Base-by-base conservation (phyloP, 2,113 vertebrate species). In the Rhagologus leucostigma region DNA sequence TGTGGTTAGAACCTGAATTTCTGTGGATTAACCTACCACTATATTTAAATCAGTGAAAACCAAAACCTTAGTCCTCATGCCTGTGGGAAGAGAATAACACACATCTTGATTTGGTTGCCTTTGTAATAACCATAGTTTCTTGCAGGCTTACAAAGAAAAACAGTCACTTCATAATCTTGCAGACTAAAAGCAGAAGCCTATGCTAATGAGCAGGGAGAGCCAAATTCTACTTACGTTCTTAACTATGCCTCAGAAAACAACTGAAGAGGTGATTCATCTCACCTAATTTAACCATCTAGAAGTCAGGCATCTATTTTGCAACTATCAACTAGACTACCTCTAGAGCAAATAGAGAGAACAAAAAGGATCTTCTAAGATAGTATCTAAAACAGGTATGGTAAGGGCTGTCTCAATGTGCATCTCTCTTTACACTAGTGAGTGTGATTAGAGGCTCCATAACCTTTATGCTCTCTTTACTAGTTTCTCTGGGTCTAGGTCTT, bases 1-100 rank as follows among this genome's bases (percentile, higher is more conserved):
- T 95, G 82, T 90, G 91, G 96, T 94, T 76, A 97, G 64, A 90
- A 93, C 79, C 79, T 93, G 78, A 77, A 93, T 33, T 85, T 93
- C 75, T 94, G 84, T 49, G 84, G 82, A 90, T 90, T 95, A 96
- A 86, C 35, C 84, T 90, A 96, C 63, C 59, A 59, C 92, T 95
- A 59, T 83, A 95, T 95, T 95, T 96, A 96, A 93, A 90, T 93
- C 56, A 75, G 75, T 84, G 90, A 71, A 96, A 95, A 92, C 52
- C 75, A 86, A 93, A 97, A 87, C 68, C 22, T 0, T 85, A 13
- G 17, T 89, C 50, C 79, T 93, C 84, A 52, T 93, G 78, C 70
- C 75, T 96, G 93, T 95, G 95, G 94, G 71, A 88, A 90, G 42
- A 80, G 42, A 96, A 73, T 77, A 85, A 77, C 52, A 84, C 87